These are phyloP conservation scores for Habroteleia sp. DNA, from an alignment of 2,888 invertebrate genomes.

Conservation along the genomic window DNA sequence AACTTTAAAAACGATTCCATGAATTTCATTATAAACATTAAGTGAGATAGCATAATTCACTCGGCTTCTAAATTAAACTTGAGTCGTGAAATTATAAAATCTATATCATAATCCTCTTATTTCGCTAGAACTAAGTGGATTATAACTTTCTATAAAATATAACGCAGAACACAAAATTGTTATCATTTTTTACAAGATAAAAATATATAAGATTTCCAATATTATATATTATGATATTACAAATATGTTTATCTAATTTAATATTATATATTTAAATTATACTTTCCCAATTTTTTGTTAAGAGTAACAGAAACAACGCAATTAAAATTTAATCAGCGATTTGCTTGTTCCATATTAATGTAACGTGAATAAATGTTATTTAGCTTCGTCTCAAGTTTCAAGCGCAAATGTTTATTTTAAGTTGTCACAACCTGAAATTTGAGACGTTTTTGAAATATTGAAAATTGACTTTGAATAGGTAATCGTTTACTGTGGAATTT, in stretches of 20 bases:
- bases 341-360: conserved; percentile 12
- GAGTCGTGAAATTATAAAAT: conserved; percentile 21
- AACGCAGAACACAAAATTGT: conserved; percentile 2
- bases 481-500: conserved; percentile 45
- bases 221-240: too few species aligned
- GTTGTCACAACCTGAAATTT: conserved; percentile 29
- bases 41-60: conserved; percentile 1
- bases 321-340: conserved; percentile 4
- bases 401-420: conserved; percentile 45
- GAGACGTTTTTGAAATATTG: conserved; percentile 42
- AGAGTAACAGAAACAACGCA: neutral
- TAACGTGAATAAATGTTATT: conserved; percentile 29
- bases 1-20: too few species aligned
- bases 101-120: conserved; percentile 28
- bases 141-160: conserved; percentile 26
- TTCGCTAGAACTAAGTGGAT: conserved; percentile 13
- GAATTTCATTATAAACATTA: too few species aligned
- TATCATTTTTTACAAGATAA: too few species aligned
- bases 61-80: conserved; percentile 6
- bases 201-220: too few species aligned
- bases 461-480: conserved; percentile 50
- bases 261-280: too few species aligned
- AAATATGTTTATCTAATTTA: too few species aligned
- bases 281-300: neutral
- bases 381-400: conserved; percentile 24